phyloP scores from a whole-genome alignment of 1,140 invertebrate species.

The Andricus grossulariae region DNA sequence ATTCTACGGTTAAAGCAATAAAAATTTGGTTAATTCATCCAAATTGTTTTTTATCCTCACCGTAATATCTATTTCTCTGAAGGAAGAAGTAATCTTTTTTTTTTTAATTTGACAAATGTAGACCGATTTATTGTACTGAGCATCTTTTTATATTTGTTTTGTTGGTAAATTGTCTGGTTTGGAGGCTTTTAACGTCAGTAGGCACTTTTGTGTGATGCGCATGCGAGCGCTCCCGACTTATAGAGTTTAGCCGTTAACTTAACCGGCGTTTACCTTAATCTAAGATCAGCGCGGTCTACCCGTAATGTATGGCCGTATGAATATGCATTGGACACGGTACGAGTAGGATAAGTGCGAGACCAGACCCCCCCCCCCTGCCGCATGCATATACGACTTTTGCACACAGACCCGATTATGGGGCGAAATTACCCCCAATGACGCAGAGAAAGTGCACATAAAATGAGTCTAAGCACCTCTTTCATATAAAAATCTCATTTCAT shows the following conservation, averaged over 20 bases:
- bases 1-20: no score
- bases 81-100: no score
- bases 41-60: no score
- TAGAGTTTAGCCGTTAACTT: conserved; percentile 76
- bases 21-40: no score
- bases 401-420: conserved; percentile 8
- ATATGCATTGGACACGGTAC: conserved; percentile 75
- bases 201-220: conserved; percentile 47
- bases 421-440: conserved; percentile 3
- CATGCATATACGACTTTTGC: conserved; percentile 49
- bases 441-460: not conserved
- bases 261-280: conserved; percentile 78
- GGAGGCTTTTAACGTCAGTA: conserved; percentile 18
- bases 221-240: conserved; percentile 58
- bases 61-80: no score
- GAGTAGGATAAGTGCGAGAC: conserved; percentile 53
- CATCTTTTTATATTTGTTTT: no score
- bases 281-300: conserved; percentile 70
- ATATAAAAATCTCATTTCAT: no score
- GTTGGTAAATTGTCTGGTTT: not conserved
- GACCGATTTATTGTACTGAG: no score
- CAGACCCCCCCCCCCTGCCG: conserved; percentile 53
- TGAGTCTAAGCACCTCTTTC: no score
- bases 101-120: no score
- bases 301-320: conserved; percentile 75